These are phyloP conservation scores for Suillia variegata DNA, from an alignment of 2,888 invertebrate genomes.

Conservation along the genomic window DNA sequence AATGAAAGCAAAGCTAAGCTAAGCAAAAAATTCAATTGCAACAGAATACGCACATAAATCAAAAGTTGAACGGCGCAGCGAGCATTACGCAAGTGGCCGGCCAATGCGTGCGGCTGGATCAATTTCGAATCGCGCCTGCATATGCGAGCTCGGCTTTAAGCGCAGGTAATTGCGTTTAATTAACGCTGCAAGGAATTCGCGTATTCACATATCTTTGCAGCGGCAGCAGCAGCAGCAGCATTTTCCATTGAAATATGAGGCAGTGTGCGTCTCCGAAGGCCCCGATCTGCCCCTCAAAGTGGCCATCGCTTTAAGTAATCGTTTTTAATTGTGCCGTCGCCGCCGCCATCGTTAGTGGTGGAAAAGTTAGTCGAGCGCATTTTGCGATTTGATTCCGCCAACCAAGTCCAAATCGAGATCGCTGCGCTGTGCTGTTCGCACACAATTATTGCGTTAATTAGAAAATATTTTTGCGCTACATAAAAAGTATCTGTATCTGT, in stretches of 20 bases:
- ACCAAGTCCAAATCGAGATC: not conserved
- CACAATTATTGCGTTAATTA: slow-evolving; percentile 44
- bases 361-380: not conserved
- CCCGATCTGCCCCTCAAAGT: too few species aligned
- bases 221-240: too few species aligned
- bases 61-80: not conserved
- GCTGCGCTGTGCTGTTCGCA: slow-evolving; percentile 4
- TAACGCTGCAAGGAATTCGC: slow-evolving; percentile 31
- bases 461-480: slow-evolving; percentile 3
- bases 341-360: not conserved
- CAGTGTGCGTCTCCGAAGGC: not conserved
- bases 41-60: not conserved
- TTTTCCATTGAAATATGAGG: slow-evolving; percentile 3
- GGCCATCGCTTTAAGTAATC: slow-evolving; percentile 11
- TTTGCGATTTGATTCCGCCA: not conserved
- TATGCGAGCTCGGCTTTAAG: not conserved
- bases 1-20: too few species aligned
- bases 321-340: slow-evolving; percentile 23
- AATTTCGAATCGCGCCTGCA: not conserved
- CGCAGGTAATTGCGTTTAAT: slow-evolving; percentile 37
- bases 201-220: not conserved
- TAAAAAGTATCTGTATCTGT: too few species aligned
- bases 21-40: too few species aligned
- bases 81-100: not conserved
- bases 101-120: not conserved